Evolutionary conservation across 2,113 vertebrate species (phyloP).

Genomic region (Pimephales promelas): DNA sequence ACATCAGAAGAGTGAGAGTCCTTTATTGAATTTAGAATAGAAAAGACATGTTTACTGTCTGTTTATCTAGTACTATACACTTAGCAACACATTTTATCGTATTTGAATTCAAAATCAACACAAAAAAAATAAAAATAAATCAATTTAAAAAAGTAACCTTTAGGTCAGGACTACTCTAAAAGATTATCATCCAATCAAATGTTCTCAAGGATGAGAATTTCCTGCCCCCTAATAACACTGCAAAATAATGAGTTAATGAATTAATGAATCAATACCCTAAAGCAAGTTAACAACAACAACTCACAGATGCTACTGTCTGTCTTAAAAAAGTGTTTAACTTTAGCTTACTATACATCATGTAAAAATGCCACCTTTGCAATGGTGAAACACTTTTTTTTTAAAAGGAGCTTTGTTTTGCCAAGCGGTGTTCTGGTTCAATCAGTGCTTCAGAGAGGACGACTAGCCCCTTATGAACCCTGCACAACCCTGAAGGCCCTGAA

Average conservation of each 20-base stretch:
- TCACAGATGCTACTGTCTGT: neutral
- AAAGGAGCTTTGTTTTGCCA: slow-evolving; percentile 26
- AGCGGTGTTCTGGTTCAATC: slow-evolving; percentile 26
- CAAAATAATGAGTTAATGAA: neutral
- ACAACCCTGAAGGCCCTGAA: slow-evolving; percentile 48
- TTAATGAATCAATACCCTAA: neutral
- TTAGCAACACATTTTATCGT: neutral
- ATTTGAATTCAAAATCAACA: neutral
- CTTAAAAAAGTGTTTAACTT: neutral
- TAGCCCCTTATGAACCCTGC: slow-evolving; percentile 41
- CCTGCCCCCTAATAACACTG: neutral
- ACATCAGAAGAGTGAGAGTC: neutral
- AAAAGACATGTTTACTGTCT: neutral
- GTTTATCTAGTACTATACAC: neutral
- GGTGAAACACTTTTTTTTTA: neutral
- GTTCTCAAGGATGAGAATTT: neutral
- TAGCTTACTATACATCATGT: neutral
- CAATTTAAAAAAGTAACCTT: neutral
- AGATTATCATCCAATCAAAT: neutral
- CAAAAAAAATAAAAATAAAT: neutral
- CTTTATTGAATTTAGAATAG: neutral
- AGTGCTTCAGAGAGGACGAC: slow-evolving; percentile 38
- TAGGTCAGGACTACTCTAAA: neutral
- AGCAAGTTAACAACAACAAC: neutral
- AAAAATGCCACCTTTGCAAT: neutral